Base-by-base conservation (phyloP, 1,140 invertebrate species). In the Probaryconus sp. region DNA sequence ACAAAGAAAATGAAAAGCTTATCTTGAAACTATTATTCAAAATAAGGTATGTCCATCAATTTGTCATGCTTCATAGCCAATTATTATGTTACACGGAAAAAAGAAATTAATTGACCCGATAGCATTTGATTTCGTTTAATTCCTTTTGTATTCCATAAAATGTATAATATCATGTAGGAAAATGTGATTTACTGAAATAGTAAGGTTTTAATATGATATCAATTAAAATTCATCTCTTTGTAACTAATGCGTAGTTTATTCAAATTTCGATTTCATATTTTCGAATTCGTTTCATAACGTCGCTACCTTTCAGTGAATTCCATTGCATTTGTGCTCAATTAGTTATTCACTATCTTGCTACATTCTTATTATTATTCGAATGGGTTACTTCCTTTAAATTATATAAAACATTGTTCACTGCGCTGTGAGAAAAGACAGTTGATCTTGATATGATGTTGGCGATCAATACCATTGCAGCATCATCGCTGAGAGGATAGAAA, bases 381-480 rank as follows among this genome's bases (percentile, higher is more conserved):
- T 24, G 14, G 16, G 40, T 28, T 30, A 70, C 65, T 61, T 70
- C 65, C 65, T 53, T n/a, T 18, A 33, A 58, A 61, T 70, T 70
- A 47, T 30, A 51, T 70, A 70, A 61, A 70, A 58, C 65, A 61
- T 69, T 51, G 55, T 70, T 61, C 48, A 30, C 9, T 10, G 21
- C 11, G 24, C 11, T n/a, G 50, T 18, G 18, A 28, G 26, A 69
- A 51, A 51, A 47, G 40, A 21, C 16, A 18, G 38, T 35, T 16
- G 45, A 48, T 58, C 42, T 67, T 67, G 40, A 55, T 55, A 50
- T 53, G 18, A 42, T 38, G 24, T 53, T 14, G 18, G 13, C 7
- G 26, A 43, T 61, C 42, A n/a, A 33, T 35, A 3, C 4, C 16
- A 9, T 13, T 35, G 10, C 38, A 3, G 4, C 7, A 9, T 3